Evolutionary conservation across 2,888 invertebrate genomes (phyloP).

Genomic region (Amitus sp.): DNA sequence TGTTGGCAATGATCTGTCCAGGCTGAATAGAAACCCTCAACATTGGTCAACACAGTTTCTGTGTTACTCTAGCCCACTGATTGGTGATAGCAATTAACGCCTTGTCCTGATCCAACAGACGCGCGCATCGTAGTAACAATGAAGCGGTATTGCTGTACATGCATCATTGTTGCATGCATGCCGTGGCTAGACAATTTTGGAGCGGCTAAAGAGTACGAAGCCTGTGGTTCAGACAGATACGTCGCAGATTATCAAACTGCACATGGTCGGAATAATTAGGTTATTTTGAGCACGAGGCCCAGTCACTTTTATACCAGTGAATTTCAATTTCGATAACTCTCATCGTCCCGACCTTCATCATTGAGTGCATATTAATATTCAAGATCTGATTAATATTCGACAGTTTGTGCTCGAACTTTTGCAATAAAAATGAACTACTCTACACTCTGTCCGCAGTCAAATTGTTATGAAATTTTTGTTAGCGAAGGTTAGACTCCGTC

Average conservation of each 20-base stretch:
- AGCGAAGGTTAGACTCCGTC: no score
- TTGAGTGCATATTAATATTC: neutral
- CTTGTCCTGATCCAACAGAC: slow-evolving; percentile 51
- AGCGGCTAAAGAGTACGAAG: slow-evolving; percentile 38
- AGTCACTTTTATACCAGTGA: neutral
- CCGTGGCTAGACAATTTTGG: slow-evolving; percentile 46
- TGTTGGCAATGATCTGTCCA: slow-evolving; percentile 15
- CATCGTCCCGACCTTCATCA: no score
- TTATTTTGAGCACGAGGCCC: slow-evolving; percentile 38
- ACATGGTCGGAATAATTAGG: slow-evolving; percentile 47
- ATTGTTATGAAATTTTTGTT: no score
- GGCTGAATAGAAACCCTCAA: slow-evolving; percentile 24
- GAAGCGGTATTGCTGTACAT: slow-evolving; percentile 47
- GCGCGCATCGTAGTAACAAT: slow-evolving; percentile 44
- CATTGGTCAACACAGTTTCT: slow-evolving; percentile 23
- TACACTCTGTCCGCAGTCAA: no score
- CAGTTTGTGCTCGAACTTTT: no score
- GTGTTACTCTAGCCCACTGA: slow-evolving; percentile 46
- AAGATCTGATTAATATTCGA: no score
- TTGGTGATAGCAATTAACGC: slow-evolving; percentile 61
- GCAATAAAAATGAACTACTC: no score
- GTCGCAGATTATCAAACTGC: slow-evolving; percentile 51
- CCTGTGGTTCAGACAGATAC: slow-evolving; percentile 51
- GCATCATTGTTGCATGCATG: slow-evolving; percentile 56
- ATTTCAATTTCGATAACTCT: no score